Percentiles rank a stretch among this genome's conserved stretches.
Evolutionary conservation across 2,797 vertebrate genomes (phyloP).

Genomic region (Coluber constrictor): DNA sequence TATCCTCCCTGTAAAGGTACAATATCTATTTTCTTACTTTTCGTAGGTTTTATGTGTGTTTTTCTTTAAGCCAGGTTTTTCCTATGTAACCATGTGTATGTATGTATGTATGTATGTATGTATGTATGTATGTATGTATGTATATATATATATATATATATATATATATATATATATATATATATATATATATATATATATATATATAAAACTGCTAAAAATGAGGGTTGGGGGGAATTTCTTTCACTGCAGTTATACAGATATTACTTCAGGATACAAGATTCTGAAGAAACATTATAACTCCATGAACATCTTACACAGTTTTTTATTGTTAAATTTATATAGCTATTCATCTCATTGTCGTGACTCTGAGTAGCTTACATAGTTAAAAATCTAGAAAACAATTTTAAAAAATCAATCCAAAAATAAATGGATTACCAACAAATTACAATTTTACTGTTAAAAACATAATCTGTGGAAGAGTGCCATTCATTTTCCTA

Average conservation of each 20-base stretch:
- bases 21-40: too few species aligned
- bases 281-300: not conserved
- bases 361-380: not conserved
- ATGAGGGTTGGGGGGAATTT: not conserved
- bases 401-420: not conserved
- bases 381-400: not conserved
- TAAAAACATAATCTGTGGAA: not conserved
- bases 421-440: not conserved
- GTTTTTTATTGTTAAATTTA: not conserved
- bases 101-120: too few species aligned
- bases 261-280: not conserved
- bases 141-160: too few species aligned
- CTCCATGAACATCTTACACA: not conserved
- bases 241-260: too few species aligned
- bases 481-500: not conserved
- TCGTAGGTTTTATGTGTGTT: too few species aligned
- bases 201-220: not conserved
- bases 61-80: too few species aligned
- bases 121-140: too few species aligned
- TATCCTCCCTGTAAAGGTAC: too few species aligned
- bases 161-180: too few species aligned
- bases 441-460: not conserved
- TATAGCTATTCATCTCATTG: not conserved
- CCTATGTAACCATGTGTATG: too few species aligned
- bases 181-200: too few species aligned